A percentile compares a stretch with the other conserved stretches of the same genome.
These are phyloP conservation scores for Loxodonta africana DNA, from an alignment of 2,113 vertebrate genomes.

Conservation along the genomic window DNA sequence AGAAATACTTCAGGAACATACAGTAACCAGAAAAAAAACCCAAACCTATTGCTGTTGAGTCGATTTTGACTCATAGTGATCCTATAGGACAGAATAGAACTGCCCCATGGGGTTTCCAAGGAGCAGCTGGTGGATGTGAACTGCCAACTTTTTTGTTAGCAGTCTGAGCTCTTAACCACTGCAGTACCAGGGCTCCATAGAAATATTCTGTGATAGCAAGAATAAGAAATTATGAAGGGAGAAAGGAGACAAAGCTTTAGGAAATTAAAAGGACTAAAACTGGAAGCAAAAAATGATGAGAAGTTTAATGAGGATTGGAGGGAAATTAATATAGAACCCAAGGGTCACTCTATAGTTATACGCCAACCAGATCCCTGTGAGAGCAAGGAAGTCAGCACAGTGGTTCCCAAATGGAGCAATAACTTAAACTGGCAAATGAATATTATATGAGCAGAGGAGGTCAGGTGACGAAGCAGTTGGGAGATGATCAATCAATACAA, in stretches of 20 bases:
- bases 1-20: background rate
- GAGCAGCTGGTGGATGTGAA: too few relatives aligned
- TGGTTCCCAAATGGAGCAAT: slow-evolving; percentile 2
- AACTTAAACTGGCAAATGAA: slow-evolving; percentile 33
- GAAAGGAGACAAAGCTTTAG: background rate
- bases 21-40: background rate
- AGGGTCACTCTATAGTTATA: background rate
- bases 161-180: too few relatives aligned
- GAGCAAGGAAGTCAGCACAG: background rate
- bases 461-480: slow-evolving; percentile 30
- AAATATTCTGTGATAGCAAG: background rate
- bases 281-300: background rate
- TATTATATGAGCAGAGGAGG: background rate
- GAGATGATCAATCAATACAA: background rate
- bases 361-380: background rate
- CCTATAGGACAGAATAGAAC: too few relatives aligned
- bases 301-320: background rate
- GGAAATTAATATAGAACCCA: slow-evolving; percentile 38
- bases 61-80: too few relatives aligned
- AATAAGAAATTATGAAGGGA: slow-evolving; percentile 35
- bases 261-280: slow-evolving; percentile 31
- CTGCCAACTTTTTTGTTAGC: too few relatives aligned
- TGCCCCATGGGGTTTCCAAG: too few relatives aligned
- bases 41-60: too few relatives aligned
- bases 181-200: background rate